Base-by-base conservation (phyloP, 2,797 vertebrate species). In the Channa striata region DNA sequence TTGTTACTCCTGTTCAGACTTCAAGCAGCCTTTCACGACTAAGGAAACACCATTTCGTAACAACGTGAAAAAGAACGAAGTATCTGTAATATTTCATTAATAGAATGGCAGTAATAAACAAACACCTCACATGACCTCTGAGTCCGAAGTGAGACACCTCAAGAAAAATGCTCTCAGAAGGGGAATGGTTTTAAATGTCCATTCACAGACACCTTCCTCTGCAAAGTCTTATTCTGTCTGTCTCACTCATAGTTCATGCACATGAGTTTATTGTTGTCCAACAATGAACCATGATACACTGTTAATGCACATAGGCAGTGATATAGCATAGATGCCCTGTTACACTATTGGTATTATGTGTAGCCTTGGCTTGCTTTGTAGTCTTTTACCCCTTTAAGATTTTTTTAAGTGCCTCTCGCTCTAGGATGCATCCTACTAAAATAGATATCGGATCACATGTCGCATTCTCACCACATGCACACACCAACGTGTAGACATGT, bases 231-330 rank as follows among this genome's bases (percentile, higher is more conserved):
- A 13, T 64, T 43, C 25, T 30, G 25, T 53, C 33, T 23, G 8
- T 70, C 72, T 85, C 56, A 54, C 62, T 75, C 59, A 58, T 44
- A 60, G 53, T 77, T 66, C 78, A 66, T 47, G 23, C 66, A 64
- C 73, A 59, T 58, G 65, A 63, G 75, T 84, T 85, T 65, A 81
- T 63, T 72, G 87, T 77, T 75, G 72, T 68, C 84, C 81, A 76
- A 78, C 62, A 78, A 83, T 36, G 74, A 87, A 66, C 61, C 77
- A 57, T 39, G 75, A 87, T 58, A 67, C 74, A 57, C 40, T 57
- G 76, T 82, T 81, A 82, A 89, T 61, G 82, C 82, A 88, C 61
- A 60, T 85, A 59, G 91, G 90, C 93, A 91, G 90, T 83, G 85
- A 90, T 80, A 66, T 78, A 91, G 87, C 86, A 46, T 51, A 74